A percentile compares a stretch with the other conserved stretches of the same genome.
Conservation (phyloP, 2,797 vertebrate genomes). For the Lophotriccus pileatus region DNA sequence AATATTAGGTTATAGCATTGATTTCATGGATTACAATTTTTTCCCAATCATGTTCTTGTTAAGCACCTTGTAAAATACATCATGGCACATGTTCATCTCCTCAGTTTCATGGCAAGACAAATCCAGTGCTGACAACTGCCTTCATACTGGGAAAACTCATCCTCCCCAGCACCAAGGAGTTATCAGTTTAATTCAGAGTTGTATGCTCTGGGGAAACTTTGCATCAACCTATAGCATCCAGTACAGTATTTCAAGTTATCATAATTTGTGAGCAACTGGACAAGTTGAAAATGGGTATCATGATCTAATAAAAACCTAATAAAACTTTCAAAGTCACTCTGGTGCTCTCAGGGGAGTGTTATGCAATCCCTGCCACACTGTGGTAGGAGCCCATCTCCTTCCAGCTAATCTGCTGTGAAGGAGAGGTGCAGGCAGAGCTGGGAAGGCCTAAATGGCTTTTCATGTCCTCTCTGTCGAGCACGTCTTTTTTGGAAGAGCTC, state of each 20-base stretch:
- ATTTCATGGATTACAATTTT: slow-evolving; percentile 69
- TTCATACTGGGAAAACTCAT: neutral
- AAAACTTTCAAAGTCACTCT: slow-evolving; percentile 44
- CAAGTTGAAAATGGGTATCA: neutral
- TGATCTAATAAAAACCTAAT: neutral
- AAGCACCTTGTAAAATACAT: slow-evolving; percentile 39
- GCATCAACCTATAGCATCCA: neutral
- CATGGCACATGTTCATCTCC: neutral
- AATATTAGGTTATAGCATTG: slow-evolving; percentile 70
- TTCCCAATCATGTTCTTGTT: slow-evolving; percentile 64
- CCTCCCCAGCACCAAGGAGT: neutral
- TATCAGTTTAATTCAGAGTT: neutral
- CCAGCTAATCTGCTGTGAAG: slow-evolving; percentile 1
- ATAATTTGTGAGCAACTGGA: neutral
- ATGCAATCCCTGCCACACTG: neutral
- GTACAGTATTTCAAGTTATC: slow-evolving; percentile 13
- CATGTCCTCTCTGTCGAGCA: neutral
- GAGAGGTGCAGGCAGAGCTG: neutral
- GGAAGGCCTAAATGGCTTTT: neutral
- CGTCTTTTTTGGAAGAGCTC: neutral
- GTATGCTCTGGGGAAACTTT: neutral
- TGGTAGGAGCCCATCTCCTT: neutral
- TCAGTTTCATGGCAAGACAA: neutral
- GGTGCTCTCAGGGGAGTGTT: neutral
- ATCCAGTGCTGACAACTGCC: neutral